These are phyloP conservation scores for Torymus aiolomorphi DNA, from an alignment of 2,888 invertebrate genomes.

Conservation along the genomic window DNA sequence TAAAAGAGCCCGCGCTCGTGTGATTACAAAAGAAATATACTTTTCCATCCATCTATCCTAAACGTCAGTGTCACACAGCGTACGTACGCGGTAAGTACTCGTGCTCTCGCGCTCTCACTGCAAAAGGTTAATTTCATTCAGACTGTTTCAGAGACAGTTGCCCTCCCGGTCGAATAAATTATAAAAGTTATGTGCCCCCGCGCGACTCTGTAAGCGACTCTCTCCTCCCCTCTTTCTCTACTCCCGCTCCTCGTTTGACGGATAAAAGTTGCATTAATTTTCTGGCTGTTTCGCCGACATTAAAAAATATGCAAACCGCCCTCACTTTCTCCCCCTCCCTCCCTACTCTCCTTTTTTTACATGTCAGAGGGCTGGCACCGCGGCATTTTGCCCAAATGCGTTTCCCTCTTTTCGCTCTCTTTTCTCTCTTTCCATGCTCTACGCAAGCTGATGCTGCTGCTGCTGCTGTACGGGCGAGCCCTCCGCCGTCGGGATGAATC, in stretches of 20 bases:
- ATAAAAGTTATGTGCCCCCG: slow-evolving; percentile 53
- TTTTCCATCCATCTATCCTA: slow-evolving; percentile 54
- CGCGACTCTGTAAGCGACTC: not conserved
- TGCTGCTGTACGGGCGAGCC: slow-evolving; percentile 38
- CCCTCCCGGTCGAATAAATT: slow-evolving; percentile 56
- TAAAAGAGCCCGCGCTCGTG: not conserved
- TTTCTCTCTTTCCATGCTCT: slow-evolving; percentile 52
- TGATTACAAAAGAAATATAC: slow-evolving; percentile 57
- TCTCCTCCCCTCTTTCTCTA: not conserved
- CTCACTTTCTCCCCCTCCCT: not conserved
- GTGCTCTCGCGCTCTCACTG: not conserved
- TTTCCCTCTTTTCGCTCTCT: slow-evolving; percentile 52
- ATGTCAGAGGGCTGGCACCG: slow-evolving; percentile 68
- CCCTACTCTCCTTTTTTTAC: slow-evolving; percentile 62
- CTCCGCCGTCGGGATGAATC: slow-evolving; percentile 67
- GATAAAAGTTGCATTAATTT: slow-evolving; percentile 68
- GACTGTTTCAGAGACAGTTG: slow-evolving; percentile 58
- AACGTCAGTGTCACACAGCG: slow-evolving; percentile 53
- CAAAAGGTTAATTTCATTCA: slow-evolving; percentile 58
- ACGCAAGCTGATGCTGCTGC: too few species aligned
- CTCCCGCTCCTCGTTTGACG: slow-evolving; percentile 58
- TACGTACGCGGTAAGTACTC: slow-evolving; percentile 31
- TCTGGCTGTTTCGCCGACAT: slow-evolving; percentile 66
- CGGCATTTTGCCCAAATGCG: slow-evolving; percentile 65
- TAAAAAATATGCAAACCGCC: slow-evolving; percentile 73